A percentile compares a stretch with the other conserved stretches of the same genome.
Evolutionary conservation across 2,797 vertebrate genomes (phyloP).

Genomic region (Diglossa cyanea): DNA sequence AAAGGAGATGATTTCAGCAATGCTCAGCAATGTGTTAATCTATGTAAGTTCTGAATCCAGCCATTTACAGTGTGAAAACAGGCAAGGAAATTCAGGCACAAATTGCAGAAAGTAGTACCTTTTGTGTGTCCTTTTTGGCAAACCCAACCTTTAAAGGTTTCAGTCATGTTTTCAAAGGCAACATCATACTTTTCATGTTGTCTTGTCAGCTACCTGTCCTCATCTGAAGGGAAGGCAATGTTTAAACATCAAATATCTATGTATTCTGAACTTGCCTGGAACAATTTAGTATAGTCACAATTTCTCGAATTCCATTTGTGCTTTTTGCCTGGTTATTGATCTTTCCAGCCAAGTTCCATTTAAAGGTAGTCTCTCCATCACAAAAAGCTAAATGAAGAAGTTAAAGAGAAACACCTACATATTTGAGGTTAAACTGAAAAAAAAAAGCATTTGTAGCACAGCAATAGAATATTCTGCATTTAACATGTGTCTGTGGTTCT

Average conservation of each 20-base stretch:
- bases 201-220: not conserved
- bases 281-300: conserved; percentile 53
- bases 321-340: conserved; percentile 67
- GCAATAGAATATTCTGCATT: not conserved
- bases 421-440: not conserved
- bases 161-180: not conserved
- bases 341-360: conserved; percentile 68
- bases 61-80: not conserved
- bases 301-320: conserved; percentile 63
- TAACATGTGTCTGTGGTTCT: not conserved
- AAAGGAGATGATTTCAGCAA: not conserved
- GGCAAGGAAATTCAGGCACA: not conserved
- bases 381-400: conserved; percentile 68
- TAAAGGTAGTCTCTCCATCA: conserved; percentile 50
- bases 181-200: not conserved
- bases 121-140: not conserved
- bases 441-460: not conserved
- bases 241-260: not conserved
- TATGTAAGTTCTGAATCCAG: not conserved
- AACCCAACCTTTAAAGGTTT: not conserved
- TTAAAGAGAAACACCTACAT: conserved; percentile 66
- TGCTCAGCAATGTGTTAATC: not conserved
- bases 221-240: not conserved
- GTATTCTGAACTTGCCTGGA: conserved; percentile 40
- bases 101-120: not conserved